Evolutionary conservation across 2,888 invertebrate genomes (phyloP), one percentile per base, ranked within the genome.

Genomic region (Drosophila differens): DNA sequence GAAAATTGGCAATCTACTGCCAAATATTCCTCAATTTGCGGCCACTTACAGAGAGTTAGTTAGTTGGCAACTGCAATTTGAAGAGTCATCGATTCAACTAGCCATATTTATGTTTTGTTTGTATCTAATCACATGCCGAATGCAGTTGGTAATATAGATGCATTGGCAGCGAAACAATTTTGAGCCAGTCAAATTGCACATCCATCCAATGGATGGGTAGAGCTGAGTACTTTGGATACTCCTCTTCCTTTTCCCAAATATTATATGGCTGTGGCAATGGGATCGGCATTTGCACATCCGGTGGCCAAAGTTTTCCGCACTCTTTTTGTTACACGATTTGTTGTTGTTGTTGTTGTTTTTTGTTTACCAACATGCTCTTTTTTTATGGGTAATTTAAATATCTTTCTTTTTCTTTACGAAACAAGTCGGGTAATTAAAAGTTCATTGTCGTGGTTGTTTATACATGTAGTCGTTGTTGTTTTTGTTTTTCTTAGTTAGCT

Each of bases 381-480:
- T 70, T 60, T 62, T 60, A 57, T 61, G 68, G 65, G 61, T 72
- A 75, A 79, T 76, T 75, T 73, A 61, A 65, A 77, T 75, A 73
- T 74, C 69, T 83, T 57, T 53, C 82, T 64, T 37, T 53, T 85
- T 69, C 77, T 83, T 81, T 82, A 75, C 79, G 82, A 85, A 85
- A 85, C 88, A 64, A 82, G 82, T 84, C 83, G 68, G 74, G 90
- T 85, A 85, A 85, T 85, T 90, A 85, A 85, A 88, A 85, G 85
- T 85, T 85, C 85, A 90, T 85, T 85, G 85, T 90, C 85, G 83
- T 68, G 58, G 69, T 32, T 54, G 61, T 55, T 58, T 35, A 25
- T 14, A 30, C 19, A 30, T 33, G 49, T 32, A 47, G 49, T 44
- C 28, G 64, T 19, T 47, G 47, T 19, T 67, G n/a, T 14, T 58